Percentiles rank a stretch among this genome's conserved stretches.
Conservation (phyloP, 1,140 invertebrate species). For the Drosophila lacertosa region DNA sequence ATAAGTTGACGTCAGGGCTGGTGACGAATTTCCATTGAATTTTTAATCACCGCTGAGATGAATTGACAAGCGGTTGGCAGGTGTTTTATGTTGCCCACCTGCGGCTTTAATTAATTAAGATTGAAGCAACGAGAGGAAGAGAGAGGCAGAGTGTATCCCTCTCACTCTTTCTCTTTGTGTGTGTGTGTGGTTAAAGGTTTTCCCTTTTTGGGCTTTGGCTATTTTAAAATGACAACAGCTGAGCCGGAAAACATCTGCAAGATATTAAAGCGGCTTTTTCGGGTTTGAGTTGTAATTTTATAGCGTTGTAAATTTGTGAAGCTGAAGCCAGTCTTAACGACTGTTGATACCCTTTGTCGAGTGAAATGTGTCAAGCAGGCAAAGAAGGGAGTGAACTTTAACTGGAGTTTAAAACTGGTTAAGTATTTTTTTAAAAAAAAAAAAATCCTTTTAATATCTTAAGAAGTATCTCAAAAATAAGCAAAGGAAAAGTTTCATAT, state of each 20-base stretch:
- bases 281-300: not conserved
- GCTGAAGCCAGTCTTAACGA: not conserved
- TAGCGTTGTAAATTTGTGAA: conserved; percentile 1
- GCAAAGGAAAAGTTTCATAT: too few relatives aligned
- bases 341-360: not conserved
- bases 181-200: conserved; percentile 1
- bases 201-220: conserved; percentile 2
- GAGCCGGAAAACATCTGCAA: conserved; percentile 6
- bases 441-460: too few relatives aligned
- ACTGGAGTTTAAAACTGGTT: too few relatives aligned
- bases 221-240: conserved; percentile 16
- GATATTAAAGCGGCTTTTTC: conserved; percentile 10
- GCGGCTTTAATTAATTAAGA: conserved; percentile 69
- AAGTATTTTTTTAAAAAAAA: too few relatives aligned
- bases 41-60: conserved; percentile 60
- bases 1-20: conserved; percentile 29
- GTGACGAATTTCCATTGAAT: conserved; percentile 49
- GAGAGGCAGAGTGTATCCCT: not conserved
- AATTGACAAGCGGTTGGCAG: conserved; percentile 71
- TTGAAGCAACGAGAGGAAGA: conserved; percentile 28
- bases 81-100: conserved; percentile 42
- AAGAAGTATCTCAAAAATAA: too few relatives aligned
- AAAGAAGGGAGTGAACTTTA: too few relatives aligned
- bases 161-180: too few relatives aligned
- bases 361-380: not conserved